phyloP scores from a whole-genome alignment of 2,888 invertebrate genomes.

The Halocaridina rubra region DNA sequence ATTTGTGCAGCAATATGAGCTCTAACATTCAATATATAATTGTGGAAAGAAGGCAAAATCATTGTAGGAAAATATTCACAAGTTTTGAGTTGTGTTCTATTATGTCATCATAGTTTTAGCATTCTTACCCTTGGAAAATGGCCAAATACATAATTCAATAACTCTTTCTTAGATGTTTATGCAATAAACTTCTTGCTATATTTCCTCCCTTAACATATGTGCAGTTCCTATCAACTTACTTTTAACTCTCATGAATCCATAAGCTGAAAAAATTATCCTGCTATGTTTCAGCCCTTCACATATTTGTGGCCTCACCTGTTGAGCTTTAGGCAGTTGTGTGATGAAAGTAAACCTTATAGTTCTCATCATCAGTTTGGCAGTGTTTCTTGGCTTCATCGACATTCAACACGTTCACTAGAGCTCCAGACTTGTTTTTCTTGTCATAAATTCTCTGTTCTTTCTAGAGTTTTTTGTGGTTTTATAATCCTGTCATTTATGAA shows the following conservation, averaged over 20 bases:
- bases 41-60: too few relatives aligned
- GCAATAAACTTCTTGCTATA: too few relatives aligned
- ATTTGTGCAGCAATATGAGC: too few relatives aligned
- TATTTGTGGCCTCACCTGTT: slow-evolving; percentile 37
- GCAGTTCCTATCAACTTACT: slow-evolving; percentile 25
- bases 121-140: too few relatives aligned
- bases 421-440: slow-evolving; percentile 18
- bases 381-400: neutral
- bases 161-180: too few relatives aligned
- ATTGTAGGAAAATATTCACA: too few relatives aligned
- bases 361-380: neutral
- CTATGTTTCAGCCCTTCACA: slow-evolving; percentile 31
- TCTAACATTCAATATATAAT: too few relatives aligned
- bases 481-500: slow-evolving; percentile 35
- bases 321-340: slow-evolving; percentile 30
- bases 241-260: slow-evolving; percentile 33
- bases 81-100: too few relatives aligned
- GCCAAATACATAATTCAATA: too few relatives aligned
- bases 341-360: neutral
- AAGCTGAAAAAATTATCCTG: slow-evolving; percentile 39
- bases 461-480: slow-evolving; percentile 34
- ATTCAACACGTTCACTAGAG: neutral
- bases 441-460: slow-evolving; percentile 35
- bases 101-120: too few relatives aligned
- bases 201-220: slow-evolving; percentile 28